Percentiles rank a stretch among this genome's conserved stretches.
These are phyloP conservation scores for Ormyrus nitidulus DNA, from an alignment of 2,888 invertebrate species.

Conservation along the genomic window DNA sequence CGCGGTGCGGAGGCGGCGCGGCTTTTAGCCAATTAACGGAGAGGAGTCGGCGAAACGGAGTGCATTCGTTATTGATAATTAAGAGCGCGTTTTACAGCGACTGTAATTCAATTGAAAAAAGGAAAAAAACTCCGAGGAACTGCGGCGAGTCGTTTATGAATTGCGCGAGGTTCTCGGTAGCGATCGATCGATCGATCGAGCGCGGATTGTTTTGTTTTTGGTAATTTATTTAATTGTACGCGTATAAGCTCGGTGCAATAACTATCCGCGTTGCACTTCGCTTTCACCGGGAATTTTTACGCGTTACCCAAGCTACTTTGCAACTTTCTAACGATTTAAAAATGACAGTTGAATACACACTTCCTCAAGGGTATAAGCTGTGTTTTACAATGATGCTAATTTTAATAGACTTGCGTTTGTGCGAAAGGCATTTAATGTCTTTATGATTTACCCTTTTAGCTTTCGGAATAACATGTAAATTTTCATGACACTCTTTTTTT, in stretches of 20 bases:
- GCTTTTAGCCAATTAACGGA: not conserved
- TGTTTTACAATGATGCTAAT: not conserved
- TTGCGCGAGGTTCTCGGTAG: not conserved
- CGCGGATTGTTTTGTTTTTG: conserved; percentile 7
- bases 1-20: too few species aligned
- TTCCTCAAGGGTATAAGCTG: conserved; percentile 3
- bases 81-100: not conserved
- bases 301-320: not conserved
- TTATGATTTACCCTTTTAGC: too few species aligned
- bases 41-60: not conserved
- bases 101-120: conserved; percentile 17
- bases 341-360: not conserved
- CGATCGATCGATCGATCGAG: too few species aligned
- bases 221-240: not conserved
- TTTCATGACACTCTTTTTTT: too few species aligned
- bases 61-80: conserved; percentile 25
- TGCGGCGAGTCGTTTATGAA: not conserved
- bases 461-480: too few species aligned
- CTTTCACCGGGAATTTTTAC: conserved; percentile 30
- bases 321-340: conserved; percentile 36
- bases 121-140: not conserved
- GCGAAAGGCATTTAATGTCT: too few species aligned
- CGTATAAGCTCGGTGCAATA: not conserved
- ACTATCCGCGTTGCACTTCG: not conserved
- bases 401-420: not conserved